Percentiles rank a stretch among this genome's conserved stretches.
These are phyloP conservation scores for Prunella fulvescens DNA, from an alignment of 2,113 vertebrate species.

Conservation along the genomic window DNA sequence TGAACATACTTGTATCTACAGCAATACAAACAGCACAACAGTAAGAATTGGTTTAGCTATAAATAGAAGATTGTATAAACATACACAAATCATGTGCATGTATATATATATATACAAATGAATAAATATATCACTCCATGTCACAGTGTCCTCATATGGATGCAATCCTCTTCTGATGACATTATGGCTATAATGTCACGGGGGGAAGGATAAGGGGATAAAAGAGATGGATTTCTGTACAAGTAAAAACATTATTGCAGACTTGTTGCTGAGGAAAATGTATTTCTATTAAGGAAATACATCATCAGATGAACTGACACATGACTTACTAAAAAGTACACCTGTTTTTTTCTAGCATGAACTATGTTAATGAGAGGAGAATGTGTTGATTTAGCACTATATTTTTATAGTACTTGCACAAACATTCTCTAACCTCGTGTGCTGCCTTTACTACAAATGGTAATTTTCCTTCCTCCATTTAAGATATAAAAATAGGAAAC, in stretches of 20 bases:
- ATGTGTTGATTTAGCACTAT: neutral
- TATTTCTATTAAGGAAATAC: neutral
- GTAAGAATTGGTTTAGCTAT: neutral
- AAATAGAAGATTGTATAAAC: neutral
- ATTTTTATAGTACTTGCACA: neutral
- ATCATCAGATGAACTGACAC: neutral
- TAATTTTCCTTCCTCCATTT: neutral
- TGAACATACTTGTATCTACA: neutral
- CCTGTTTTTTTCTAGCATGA: neutral
- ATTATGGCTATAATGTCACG: neutral
- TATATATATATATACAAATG: accelerated
- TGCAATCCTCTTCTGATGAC: neutral
- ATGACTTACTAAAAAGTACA: neutral
- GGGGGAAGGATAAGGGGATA: neutral
- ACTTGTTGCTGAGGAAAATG: neutral
- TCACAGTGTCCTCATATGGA: neutral
- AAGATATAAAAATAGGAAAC: neutral
- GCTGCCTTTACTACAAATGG: neutral
- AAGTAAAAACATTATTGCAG: neutral
- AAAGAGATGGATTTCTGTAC: neutral
- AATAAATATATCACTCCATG: neutral
- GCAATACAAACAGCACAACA: neutral
- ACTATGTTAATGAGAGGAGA: neutral
- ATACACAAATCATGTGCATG: accelerated
- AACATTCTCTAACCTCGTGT: neutral